Evolutionary conservation across 2,113 vertebrate species (phyloP).

Genomic region (Ibidorhyncha struthersii): DNA sequence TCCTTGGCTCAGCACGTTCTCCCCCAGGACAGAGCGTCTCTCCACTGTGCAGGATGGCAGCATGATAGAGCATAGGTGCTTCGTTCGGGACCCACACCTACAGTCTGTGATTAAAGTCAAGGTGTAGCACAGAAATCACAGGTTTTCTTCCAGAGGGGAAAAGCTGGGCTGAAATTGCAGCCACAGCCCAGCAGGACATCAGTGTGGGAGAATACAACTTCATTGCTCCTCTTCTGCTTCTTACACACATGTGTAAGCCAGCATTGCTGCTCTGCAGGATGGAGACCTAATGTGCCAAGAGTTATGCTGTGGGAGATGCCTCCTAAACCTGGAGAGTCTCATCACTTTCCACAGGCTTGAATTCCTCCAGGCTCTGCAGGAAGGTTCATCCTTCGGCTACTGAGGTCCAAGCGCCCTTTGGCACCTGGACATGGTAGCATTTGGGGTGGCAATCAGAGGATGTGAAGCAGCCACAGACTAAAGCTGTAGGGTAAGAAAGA

Average conservation of each 20-base stretch:
- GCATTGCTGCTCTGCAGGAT: not conserved
- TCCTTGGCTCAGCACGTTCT: not conserved
- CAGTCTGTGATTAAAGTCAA: not conserved
- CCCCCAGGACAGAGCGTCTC: not conserved
- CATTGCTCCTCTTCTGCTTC: not conserved
- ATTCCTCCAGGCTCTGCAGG: not conserved
- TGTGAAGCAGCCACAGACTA: not conserved
- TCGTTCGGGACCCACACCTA: not conserved
- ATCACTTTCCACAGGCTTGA: not conserved
- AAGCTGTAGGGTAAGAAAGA: not conserved
- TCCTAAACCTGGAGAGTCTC: not conserved
- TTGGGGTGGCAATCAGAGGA: not conserved
- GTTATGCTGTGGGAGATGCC: not conserved
- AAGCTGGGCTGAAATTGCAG: not conserved
- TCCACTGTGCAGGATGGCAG: not conserved
- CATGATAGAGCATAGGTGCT: not conserved
- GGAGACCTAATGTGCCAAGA: not conserved
- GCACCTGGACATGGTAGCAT: not conserved
- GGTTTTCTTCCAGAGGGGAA: not conserved
- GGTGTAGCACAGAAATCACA: not conserved
- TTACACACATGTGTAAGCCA: fast-evolving
- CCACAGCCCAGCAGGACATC: not conserved
- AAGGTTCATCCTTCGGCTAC: not conserved
- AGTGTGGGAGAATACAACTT: not conserved
- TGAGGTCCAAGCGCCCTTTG: not conserved